Evolutionary conservation across 2,113 vertebrate genomes (phyloP).

Genomic region (Calonectris borealis): DNA sequence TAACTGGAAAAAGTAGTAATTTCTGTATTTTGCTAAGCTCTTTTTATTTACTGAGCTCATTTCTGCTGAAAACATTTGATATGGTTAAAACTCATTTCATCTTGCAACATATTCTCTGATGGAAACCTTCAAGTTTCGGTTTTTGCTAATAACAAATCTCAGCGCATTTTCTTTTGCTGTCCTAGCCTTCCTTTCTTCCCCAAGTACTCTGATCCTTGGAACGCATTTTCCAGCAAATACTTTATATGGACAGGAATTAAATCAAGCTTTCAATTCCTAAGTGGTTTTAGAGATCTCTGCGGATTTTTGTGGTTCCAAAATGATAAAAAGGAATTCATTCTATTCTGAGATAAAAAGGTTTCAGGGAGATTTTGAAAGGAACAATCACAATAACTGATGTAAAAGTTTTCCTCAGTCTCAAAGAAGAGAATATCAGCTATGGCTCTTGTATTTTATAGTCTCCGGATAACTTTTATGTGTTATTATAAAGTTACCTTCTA

Average conservation of each 20-base stretch:
- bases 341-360: neutral
- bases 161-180: neutral
- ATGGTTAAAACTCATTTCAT: constrained; percentile 14
- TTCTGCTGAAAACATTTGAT: constrained; percentile 8
- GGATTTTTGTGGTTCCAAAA: constrained; percentile 27
- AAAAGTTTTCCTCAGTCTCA: neutral
- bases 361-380: neutral
- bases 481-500: neutral
- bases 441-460: neutral
- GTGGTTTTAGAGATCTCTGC: neutral
- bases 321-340: neutral
- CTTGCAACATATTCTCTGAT: neutral
- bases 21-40: neutral
- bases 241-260: constrained; percentile 41
- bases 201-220: neutral
- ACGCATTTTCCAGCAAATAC: neutral
- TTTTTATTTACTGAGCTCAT: neutral
- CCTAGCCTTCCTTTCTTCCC: neutral
- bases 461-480: neutral
- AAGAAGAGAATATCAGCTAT: neutral
- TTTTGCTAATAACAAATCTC: constrained; percentile 20
- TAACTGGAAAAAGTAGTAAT: neutral
- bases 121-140: neutral
- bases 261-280: constrained; percentile 41
- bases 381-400: neutral